Evolutionary conservation across 2,113 vertebrate species (phyloP), one percentile per base, ranked within the genome.

Genomic region (Chlamydotis undulata): DNA sequence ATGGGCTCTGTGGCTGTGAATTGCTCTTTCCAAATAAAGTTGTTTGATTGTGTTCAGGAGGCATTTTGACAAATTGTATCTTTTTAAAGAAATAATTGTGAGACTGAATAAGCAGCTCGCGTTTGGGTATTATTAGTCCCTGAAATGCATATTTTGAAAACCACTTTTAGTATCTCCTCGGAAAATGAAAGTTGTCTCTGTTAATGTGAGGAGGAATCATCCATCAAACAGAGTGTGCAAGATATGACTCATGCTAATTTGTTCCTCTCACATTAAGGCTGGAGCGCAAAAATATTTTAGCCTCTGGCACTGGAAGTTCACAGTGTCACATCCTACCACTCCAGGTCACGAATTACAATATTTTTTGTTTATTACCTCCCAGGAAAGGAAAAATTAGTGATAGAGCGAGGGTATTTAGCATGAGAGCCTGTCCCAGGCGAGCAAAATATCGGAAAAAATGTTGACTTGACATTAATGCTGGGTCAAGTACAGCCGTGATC

Each of bases 161-260:
- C 74, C 83, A 47, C 43, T 95, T 53, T 89, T 88, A 94, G 82
- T 87, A 90, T 93, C 87, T 97, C 96, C 95, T 90, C 7, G 53
- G 96, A 96, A 97, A 97, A 97, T 67, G 95, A 98, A 98, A 97
- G 96, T 97, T 96, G 83, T 95, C 76, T 90, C 93, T 98, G 92
- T 97, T 98, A 97, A 96, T 92, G 96, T 91, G 97, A 95, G 96
- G 96, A 98, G 97, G 97, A 96, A 93, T 97, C 96, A 97, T 98
- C 97, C 97, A 96, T 96, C 97, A 96, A 94, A 97, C 94, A 63
- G 93, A 95, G 97, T 63, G 92, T 96, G 97, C 95, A 95, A 98
- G 98, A 97, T 98, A 97, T 98, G 98, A 98, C 97, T 98, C 98
- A 98, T 96, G 98, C 96, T 98, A 98, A 98, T 98, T 98, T 97